phyloP scores from a whole-genome alignment of 2,797 vertebrate species.

The Prionace glauca region DNA sequence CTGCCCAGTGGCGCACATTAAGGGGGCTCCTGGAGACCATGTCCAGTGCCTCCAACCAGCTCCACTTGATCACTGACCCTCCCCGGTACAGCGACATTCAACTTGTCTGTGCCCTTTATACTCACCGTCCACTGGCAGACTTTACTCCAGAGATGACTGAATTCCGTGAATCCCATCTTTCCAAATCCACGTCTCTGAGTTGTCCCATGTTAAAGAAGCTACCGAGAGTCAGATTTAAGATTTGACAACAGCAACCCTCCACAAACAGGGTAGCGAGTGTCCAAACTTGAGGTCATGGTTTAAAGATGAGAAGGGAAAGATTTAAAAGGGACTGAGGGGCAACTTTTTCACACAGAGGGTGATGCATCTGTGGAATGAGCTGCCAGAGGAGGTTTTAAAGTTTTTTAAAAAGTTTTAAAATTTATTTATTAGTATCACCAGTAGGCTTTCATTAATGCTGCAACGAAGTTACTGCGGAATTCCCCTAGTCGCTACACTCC shows the following conservation, averaged over 20 bases:
- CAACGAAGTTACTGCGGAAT: no score
- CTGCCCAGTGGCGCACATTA: background rate
- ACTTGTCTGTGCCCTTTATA: background rate
- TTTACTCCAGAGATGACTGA: conserved; percentile 61
- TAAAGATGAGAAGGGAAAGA: no score
- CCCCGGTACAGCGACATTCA: background rate
- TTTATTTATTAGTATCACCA: no score
- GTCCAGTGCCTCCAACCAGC: background rate
- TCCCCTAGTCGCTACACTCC: no score
- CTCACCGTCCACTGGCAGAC: conserved; percentile 55
- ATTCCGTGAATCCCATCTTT: conserved; percentile 53
- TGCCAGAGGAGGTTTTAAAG: no score
- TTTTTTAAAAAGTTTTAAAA: no score
- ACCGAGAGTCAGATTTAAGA: background rate
- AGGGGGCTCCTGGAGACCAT: background rate
- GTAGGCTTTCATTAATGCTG: no score
- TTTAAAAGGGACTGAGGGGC: no score
- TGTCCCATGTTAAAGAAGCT: conserved; percentile 48
- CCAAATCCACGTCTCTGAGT: conserved; percentile 57
- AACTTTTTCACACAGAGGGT: no score
- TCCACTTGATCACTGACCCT: background rate
- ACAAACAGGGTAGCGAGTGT: no score
- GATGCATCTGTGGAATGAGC: no score
- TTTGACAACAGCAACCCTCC: background rate
- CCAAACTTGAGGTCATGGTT: no score